These are phyloP conservation scores for Latrodectus geometricus DNA, from an alignment of 1,140 invertebrate species.

Conservation along the genomic window DNA sequence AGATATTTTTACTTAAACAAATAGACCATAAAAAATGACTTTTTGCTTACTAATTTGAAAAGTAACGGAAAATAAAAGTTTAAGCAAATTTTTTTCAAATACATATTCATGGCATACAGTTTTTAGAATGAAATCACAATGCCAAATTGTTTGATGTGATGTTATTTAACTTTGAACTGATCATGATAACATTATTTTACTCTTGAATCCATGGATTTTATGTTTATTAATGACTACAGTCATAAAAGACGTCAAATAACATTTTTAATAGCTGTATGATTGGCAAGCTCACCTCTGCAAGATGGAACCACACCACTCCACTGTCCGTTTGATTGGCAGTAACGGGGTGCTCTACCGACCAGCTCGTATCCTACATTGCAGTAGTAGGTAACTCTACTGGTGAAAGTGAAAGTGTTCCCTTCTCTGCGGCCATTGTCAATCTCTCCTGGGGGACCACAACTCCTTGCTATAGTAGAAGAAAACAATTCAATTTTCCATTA, in stretches of 20 bases:
- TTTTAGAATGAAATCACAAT: too few relatives aligned
- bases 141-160: too few relatives aligned
- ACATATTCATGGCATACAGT: too few relatives aligned
- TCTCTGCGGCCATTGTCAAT: slow-evolving; percentile 91
- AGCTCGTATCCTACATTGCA: slow-evolving; percentile 94
- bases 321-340: slow-evolving; percentile 86
- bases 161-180: too few relatives aligned
- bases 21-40: too few relatives aligned
- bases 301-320: slow-evolving; percentile 72
- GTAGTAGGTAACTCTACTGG: slow-evolving; percentile 89
- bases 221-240: not conserved
- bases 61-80: too few relatives aligned
- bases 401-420: slow-evolving; percentile 91
- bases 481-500: not conserved
- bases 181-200: too few relatives aligned
- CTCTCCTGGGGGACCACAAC: slow-evolving; percentile 87
- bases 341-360: slow-evolving; percentile 83
- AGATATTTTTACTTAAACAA: too few relatives aligned
- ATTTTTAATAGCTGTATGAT: too few relatives aligned
- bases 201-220: not conserved
- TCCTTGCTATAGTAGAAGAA: slow-evolving; percentile 74
- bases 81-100: too few relatives aligned
- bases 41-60: too few relatives aligned
- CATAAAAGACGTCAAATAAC: not conserved
- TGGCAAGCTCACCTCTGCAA: slow-evolving; percentile 68